phyloP scores from a whole-genome alignment of 2,888 invertebrate species.

The Athripsodes cinereus region DNA sequence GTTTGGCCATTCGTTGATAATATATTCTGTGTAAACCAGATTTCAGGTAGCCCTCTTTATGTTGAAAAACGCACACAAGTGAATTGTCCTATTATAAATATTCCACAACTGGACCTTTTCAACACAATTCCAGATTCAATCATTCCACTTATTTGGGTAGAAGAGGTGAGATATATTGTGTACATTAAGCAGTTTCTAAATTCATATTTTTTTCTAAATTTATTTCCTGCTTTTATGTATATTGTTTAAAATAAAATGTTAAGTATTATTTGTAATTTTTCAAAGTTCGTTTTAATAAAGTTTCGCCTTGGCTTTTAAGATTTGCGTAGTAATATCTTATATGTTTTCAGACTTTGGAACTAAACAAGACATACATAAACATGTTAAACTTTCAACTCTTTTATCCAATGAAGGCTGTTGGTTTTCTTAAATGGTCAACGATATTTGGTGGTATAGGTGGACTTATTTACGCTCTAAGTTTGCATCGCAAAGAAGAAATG shows the following conservation, averaged over 20 bases:
- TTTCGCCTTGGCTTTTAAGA: not conserved
- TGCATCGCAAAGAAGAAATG: too few species aligned
- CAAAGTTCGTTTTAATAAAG: not conserved
- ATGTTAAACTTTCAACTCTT: not conserved
- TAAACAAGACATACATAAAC: not conserved
- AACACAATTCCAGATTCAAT: constrained; percentile 59
- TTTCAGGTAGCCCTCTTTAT: constrained; percentile 65
- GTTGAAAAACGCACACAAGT: constrained; percentile 72
- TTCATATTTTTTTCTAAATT: too few species aligned
- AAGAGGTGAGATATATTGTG: constrained; percentile 65
- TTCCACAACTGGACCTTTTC: constrained; percentile 60
- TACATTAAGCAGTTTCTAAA: too few species aligned
- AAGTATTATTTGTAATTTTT: not conserved
- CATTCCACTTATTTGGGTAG: constrained; percentile 72
- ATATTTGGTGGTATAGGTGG: not conserved
- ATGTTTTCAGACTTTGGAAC: not conserved
- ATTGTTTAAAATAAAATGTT: too few species aligned
- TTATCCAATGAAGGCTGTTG: not conserved
- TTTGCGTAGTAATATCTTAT: not conserved
- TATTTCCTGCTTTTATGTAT: too few species aligned
- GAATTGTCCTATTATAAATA: constrained; percentile 57
- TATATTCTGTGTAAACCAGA: too few species aligned
- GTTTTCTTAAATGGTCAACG: not conserved
- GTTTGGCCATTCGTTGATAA: constrained; percentile 28
- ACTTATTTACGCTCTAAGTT: too few species aligned